Evolutionary conservation across 2,113 vertebrate species (phyloP).

Genomic region (Vireo altiloquus): DNA sequence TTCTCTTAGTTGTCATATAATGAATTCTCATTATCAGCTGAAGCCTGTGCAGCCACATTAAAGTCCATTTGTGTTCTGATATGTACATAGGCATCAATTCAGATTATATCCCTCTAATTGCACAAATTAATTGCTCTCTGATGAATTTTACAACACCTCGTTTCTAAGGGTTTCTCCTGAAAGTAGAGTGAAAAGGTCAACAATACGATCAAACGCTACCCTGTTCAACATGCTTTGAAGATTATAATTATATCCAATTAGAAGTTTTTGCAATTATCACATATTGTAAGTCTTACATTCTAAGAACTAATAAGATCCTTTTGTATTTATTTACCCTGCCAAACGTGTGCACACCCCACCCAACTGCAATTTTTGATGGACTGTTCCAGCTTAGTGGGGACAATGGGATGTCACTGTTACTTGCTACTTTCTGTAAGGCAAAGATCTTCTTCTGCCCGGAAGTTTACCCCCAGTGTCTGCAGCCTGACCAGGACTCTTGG

Average conservation of each 20-base stretch:
- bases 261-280: constrained; percentile 66
- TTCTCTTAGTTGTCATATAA: background rate
- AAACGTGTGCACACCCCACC: background rate
- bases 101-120: constrained; percentile 58
- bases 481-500: background rate
- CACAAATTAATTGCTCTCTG: constrained; percentile 69
- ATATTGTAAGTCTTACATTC: constrained; percentile 44
- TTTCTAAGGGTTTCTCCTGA: constrained; percentile 45
- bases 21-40: background rate
- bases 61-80: constrained; percentile 40
- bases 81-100: constrained; percentile 31
- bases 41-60: background rate
- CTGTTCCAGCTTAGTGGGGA: background rate
- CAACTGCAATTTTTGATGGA: background rate
- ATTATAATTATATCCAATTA: constrained; percentile 70
- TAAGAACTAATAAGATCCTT: constrained; percentile 59
- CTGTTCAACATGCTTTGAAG: constrained; percentile 69
- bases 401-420: background rate
- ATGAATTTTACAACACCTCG: constrained; percentile 64
- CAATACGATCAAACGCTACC: constrained; percentile 39
- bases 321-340: constrained; percentile 22
- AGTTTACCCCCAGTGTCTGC: background rate
- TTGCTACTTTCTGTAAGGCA: background rate
- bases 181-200: constrained; percentile 69
- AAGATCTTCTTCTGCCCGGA: background rate